Conservation (phyloP, 2,888 invertebrate genomes). For the Dryobota labecula region DNA sequence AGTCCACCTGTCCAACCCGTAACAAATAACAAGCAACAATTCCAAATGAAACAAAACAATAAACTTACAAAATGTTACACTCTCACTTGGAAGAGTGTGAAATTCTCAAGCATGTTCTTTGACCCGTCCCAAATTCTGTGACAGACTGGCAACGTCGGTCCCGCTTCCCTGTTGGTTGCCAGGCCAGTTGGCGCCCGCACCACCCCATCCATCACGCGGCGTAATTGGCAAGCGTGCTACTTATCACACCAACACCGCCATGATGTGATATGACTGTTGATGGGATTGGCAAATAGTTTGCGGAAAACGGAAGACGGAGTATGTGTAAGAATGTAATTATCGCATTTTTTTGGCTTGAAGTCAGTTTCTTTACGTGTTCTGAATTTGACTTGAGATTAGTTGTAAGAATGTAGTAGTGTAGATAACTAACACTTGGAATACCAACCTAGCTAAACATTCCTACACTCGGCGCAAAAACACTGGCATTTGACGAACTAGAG, state of each 20-base stretch:
- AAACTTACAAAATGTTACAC: slow-evolving; percentile 8
- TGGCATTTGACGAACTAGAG: too few relatives aligned
- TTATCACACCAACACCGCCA: slow-evolving; percentile 36
- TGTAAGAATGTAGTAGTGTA: background rate
- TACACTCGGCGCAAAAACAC: too few relatives aligned
- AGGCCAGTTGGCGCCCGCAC: slow-evolving; percentile 73
- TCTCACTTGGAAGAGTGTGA: slow-evolving; percentile 41
- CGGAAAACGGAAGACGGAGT: slow-evolving; percentile 53
- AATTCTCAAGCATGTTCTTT: slow-evolving; percentile 40
- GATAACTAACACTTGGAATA: background rate
- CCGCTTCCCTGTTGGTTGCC: slow-evolving; percentile 52
- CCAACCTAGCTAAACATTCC: too few relatives aligned
- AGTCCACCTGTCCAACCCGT: too few relatives aligned
- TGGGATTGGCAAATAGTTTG: slow-evolving; percentile 54
- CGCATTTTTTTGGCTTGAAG: slow-evolving; percentile 34
- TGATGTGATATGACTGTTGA: slow-evolving; percentile 47
- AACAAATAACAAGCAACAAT: background rate
- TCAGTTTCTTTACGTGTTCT: slow-evolving; percentile 35
- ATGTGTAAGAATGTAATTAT: slow-evolving; percentile 45
- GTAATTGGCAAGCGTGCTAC: slow-evolving; percentile 67
- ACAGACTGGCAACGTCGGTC: background rate
- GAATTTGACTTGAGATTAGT: slow-evolving; percentile 32
- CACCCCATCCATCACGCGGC: slow-evolving; percentile 69
- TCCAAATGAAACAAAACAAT: background rate
- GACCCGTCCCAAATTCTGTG: slow-evolving; percentile 35